phyloP scores from a whole-genome alignment of 2,113 vertebrate genomes.

The Glaucomys volans region DNA sequence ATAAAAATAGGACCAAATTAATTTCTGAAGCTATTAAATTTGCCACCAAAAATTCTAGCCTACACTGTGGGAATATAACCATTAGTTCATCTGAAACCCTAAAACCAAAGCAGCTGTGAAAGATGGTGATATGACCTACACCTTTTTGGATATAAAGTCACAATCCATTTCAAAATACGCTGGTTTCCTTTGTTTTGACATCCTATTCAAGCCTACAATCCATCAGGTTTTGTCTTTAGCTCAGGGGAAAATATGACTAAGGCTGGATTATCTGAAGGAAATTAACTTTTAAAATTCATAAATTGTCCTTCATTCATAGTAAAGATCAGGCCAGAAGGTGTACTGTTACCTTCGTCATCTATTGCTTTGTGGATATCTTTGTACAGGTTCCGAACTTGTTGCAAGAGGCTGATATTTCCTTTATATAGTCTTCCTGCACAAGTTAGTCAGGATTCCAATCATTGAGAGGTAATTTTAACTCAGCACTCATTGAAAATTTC shows the following conservation, averaged over 20 bases:
- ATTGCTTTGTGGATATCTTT: neutral
- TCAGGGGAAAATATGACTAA: neutral
- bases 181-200: neutral
- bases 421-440: neutral
- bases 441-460: neutral
- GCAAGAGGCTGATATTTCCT: neutral
- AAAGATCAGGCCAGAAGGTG: neutral
- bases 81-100: slow-evolving; percentile 18
- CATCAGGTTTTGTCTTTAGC: neutral
- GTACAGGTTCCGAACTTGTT: neutral
- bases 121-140: neutral
- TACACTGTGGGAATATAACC: neutral
- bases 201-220: neutral
- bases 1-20: slow-evolving; percentile 47
- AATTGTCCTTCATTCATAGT: neutral
- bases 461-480: neutral
- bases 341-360: neutral
- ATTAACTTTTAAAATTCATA: neutral
- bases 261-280: neutral
- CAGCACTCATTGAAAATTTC: neutral
- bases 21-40: slow-evolving; percentile 42
- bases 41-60: neutral
- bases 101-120: neutral
- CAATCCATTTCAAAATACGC: neutral
- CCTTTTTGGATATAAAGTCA: neutral